phyloP scores from a whole-genome alignment of 2,797 vertebrate genomes.

The Malurus leucopterus region DNA sequence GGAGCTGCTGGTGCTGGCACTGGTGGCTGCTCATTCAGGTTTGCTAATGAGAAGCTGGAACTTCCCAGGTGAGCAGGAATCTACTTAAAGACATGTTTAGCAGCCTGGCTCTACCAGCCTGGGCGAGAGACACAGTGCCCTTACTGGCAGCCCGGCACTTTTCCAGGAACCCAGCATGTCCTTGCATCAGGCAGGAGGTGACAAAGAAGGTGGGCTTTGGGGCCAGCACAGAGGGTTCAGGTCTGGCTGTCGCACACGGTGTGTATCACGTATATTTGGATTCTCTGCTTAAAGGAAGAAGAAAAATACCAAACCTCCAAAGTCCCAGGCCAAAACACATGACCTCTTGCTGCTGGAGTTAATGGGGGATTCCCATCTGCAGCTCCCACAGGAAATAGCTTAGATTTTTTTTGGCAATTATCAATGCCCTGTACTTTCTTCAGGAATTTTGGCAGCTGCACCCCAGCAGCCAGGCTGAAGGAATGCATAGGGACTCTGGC shows the following conservation, averaged over 20 bases:
- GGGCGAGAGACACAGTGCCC: not conserved
- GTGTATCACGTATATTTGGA: rapidly evolving
- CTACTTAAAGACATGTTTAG: not conserved
- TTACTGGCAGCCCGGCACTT: not conserved
- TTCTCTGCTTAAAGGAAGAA: not conserved
- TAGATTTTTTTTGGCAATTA: conserved; percentile 34
- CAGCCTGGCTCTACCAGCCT: not conserved
- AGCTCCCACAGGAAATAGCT: conserved; percentile 62
- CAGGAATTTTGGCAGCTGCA: conserved; percentile 6
- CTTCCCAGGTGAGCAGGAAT: conserved; percentile 21
- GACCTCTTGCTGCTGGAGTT: not conserved
- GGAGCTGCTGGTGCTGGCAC: not conserved
- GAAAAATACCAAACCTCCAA: not conserved
- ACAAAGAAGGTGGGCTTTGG: not conserved
- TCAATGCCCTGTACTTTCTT: conserved; percentile 33
- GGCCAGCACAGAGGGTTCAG: not conserved
- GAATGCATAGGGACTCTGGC: not conserved
- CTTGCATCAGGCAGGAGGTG: not conserved
- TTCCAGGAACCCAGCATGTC: not conserved
- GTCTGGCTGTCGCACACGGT: not conserved
- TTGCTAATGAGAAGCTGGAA: conserved; percentile 1
- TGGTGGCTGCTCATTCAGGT: not conserved
- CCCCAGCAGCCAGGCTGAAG: not conserved
- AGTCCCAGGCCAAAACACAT: not conserved
- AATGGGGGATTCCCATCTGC: conserved; percentile 34